Evolutionary conservation across 2,113 vertebrate genomes (phyloP).

Genomic region (Meriones unguiculatus): DNA sequence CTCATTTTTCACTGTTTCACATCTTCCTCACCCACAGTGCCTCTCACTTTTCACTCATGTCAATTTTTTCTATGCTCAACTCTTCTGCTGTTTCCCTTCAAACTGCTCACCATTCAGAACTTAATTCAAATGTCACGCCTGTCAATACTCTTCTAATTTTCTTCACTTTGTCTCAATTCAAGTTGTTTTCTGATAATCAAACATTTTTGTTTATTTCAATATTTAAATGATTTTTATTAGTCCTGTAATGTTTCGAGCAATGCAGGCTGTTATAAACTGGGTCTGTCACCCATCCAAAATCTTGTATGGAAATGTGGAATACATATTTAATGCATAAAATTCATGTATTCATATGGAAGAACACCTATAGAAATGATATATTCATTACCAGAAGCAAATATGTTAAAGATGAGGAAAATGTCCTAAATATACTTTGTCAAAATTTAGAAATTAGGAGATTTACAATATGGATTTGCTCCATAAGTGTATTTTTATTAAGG

Average conservation of each 20-base stretch:
- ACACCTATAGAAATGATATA: constrained; percentile 4
- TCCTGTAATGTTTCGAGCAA: background rate
- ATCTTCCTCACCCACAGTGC: background rate
- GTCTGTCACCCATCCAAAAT: background rate
- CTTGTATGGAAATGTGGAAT: background rate
- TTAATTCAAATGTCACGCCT: background rate
- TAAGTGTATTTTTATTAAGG: background rate
- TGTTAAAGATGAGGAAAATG: background rate
- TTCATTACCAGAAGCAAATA: constrained; percentile 14
- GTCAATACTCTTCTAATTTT: background rate
- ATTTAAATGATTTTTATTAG: background rate
- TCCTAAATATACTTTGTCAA: constrained; percentile 8
- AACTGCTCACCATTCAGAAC: constrained; percentile 1
- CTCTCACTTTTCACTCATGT: background rate
- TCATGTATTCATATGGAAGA: constrained; percentile 6
- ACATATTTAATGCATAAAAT: constrained; percentile 52
- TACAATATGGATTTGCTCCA: background rate
- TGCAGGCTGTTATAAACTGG: background rate
- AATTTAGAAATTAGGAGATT: constrained; percentile 2
- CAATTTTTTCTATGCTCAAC: background rate
- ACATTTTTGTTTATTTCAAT: background rate
- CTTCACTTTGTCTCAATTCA: constrained; percentile 20
- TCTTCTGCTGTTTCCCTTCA: background rate
- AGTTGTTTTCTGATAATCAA: constrained; percentile 9
- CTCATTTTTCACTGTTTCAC: background rate